Evolutionary conservation across 2,113 vertebrate species (phyloP), one percentile per base, ranked within the genome.

Genomic region (Ammodytes dubius): DNA sequence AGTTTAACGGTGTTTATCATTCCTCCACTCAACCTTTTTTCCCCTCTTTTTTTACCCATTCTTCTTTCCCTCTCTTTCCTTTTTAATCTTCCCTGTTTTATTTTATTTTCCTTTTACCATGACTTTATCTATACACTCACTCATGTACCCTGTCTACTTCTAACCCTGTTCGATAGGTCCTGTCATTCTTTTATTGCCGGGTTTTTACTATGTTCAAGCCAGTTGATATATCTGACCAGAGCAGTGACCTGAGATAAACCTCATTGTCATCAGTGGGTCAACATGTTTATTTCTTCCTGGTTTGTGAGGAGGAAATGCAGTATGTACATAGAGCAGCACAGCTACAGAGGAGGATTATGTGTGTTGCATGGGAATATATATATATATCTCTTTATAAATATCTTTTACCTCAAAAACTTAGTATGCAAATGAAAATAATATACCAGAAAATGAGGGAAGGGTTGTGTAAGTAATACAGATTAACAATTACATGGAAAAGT

Each of bases 21-120:
- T 37, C 14, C 68, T 58, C 58, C n/a, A 37, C 67, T 61, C 72
- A 14, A 14, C 8, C 71, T 37, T 17, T 82, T 67, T 64, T 39
- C 52, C 57, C 19, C 52, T n/a, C 45, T 15, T 46, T 63, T 12
- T 39, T 70, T 68, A 59, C 13, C 17, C 39, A 35, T 46, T 14
- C 5, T 2, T 63, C 39, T 49, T 1, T 74, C 0, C 3, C 66
- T 8, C n/a, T 49, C 3, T 49, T 42, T 61, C 53, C n/a, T 70
- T 6, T 39, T 5, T 43, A 10, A 45, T 58, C 9, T 5, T 9
- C 61, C 49, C 4, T 39, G 7, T 6, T 67, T 4, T 49, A 14
- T 49, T 49, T 47, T 3, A 17, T 1, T 11, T 2, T 4, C 47
- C 35, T 10, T 49, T 56, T 0, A 46, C 3, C 43, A 43, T 10